A percentile compares a stretch with the other conserved stretches of the same genome.
Evolutionary conservation across 2,888 invertebrate species (phyloP).

Genomic region (Lepidonotus clava): DNA sequence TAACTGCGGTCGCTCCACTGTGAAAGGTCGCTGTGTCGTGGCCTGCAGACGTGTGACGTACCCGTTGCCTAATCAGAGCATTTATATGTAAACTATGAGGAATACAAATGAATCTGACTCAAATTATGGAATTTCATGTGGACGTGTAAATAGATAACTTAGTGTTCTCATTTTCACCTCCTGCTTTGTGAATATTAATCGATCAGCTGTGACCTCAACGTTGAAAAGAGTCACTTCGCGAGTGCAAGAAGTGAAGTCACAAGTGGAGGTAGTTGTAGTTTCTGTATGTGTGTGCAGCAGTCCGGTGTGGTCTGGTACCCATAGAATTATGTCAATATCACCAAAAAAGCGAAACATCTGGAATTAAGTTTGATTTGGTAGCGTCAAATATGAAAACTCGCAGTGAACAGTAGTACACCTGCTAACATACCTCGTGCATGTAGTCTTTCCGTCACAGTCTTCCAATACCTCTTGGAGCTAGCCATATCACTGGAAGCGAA

Average conservation of each 20-base stretch:
- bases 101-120: not conserved
- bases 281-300: not conserved
- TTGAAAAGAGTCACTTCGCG: not conserved
- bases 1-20: not conserved
- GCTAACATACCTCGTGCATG: constrained; percentile 32
- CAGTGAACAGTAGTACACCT: not conserved
- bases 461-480: constrained; percentile 45
- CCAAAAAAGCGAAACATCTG: not conserved
- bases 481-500: constrained; percentile 16
- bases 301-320: not conserved
- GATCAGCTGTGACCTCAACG: too few species aligned
- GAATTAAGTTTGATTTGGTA: not conserved
- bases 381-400: not conserved
- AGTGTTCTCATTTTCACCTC: constrained; percentile 18
- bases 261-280: not conserved
- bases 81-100: constrained; percentile 24
- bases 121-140: constrained; percentile 20
- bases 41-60: not conserved
- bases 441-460: constrained; percentile 39
- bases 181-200: not conserved
- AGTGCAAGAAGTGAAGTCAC: not conserved
- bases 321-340: not conserved
- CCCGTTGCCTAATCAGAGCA: not conserved
- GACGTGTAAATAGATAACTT: constrained; percentile 19
- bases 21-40: not conserved